These are phyloP conservation scores for Andricus quercusramuli DNA, from an alignment of 2,888 invertebrate species.

Conservation along the genomic window DNA sequence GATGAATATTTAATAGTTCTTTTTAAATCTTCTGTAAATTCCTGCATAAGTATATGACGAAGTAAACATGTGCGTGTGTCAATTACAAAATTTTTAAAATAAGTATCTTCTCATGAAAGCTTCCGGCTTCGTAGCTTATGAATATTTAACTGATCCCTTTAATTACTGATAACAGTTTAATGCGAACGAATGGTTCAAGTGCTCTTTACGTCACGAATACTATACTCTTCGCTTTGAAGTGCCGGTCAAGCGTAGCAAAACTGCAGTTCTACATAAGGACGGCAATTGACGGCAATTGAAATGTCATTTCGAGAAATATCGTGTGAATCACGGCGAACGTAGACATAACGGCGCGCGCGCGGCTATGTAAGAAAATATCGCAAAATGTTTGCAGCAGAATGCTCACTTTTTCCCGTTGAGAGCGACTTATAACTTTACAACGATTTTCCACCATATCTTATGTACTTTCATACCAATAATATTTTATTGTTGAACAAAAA, in stretches of 20 bases:
- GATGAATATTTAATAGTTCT: no score
- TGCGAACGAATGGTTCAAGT: neutral
- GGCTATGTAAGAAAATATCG: neutral
- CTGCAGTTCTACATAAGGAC: constrained; percentile 50
- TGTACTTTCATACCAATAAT: neutral
- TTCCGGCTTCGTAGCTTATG: neutral
- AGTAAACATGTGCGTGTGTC: no score
- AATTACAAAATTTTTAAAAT: no score
- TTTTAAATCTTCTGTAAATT: no score
- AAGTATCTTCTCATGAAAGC: neutral
- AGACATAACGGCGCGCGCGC: constrained; percentile 11
- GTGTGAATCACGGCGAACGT: constrained; percentile 49
- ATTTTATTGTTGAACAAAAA: no score
- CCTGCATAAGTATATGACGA: no score
- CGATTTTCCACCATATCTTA: neutral
- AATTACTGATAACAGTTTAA: constrained; percentile 26
- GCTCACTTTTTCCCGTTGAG: constrained; percentile 26
- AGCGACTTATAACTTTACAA: neutral
- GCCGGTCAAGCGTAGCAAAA: constrained; percentile 48
- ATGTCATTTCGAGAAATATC: constrained; percentile 55
- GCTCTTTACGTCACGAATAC: neutral
- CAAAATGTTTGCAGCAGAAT: neutral
- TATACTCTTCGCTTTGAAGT: constrained; percentile 44
- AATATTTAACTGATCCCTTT: neutral
- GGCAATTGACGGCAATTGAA: constrained; percentile 56